Evolutionary conservation across 92 coral and sea anemone genomes (phyloP).

Genomic region (Anthopleura xanthogrammica): DNA sequence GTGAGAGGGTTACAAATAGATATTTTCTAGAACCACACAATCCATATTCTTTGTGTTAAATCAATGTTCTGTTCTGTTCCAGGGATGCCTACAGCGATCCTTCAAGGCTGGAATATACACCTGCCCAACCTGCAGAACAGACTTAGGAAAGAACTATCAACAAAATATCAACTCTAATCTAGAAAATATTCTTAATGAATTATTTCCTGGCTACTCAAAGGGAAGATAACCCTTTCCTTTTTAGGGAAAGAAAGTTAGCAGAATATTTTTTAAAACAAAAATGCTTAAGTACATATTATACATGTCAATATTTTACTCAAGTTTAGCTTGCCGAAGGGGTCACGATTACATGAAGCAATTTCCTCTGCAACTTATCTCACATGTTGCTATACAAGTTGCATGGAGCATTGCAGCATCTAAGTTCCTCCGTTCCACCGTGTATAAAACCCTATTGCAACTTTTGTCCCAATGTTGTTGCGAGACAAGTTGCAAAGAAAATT

Average conservation of each 20-base stretch:
- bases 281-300: not conserved
- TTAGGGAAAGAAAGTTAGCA: not conserved
- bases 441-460: too few species aligned
- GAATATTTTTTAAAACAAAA: not conserved
- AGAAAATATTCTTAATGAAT: conserved; percentile 71
- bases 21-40: too few species aligned
- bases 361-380: too few species aligned
- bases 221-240: conserved; percentile 60
- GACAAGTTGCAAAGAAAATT: too few species aligned
- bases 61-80: not conserved
- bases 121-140: conserved; percentile 91
- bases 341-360: too few species aligned
- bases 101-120: conserved; percentile 90
- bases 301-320: not conserved
- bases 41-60: not conserved
- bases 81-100: conserved; percentile 89
- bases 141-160: conserved; percentile 82
- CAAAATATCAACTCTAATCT: conserved; percentile 70
- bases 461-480: too few species aligned
- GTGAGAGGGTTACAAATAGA: too few species aligned
- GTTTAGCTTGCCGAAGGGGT: not conserved
- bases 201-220: conserved; percentile 95
- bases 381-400: too few species aligned
- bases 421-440: too few species aligned
- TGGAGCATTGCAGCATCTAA: too few species aligned